phyloP scores from a whole-genome alignment of 2,113 vertebrate genomes.

The Sardina pilchardus region DNA sequence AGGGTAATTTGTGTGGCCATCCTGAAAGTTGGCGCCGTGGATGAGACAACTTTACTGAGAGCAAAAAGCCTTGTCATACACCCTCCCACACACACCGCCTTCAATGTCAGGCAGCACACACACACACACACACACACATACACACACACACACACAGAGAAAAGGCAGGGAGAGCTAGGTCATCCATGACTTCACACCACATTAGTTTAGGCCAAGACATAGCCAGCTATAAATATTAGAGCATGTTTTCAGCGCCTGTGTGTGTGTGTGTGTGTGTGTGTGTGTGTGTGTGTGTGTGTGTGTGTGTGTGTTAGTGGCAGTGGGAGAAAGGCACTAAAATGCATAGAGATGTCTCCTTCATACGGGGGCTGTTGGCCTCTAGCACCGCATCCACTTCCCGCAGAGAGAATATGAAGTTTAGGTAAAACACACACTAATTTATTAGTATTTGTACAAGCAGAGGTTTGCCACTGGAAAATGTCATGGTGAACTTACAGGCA shows the following conservation, averaged over 20 bases:
- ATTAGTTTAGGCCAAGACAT: slow-evolving; percentile 30
- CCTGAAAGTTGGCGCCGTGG: slow-evolving; percentile 59
- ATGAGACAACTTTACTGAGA: slow-evolving; percentile 61
- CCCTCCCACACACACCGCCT: slow-evolving; percentile 26
- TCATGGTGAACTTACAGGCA: not conserved
- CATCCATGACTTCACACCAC: slow-evolving; percentile 27
- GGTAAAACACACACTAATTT: slow-evolving; percentile 8
- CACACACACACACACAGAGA: slow-evolving; percentile 24
- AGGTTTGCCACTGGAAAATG: slow-evolving; percentile 17
- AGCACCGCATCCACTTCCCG: not conserved
- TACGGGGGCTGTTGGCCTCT: not conserved
- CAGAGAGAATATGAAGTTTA: slow-evolving; percentile 8
- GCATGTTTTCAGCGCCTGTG: not conserved
- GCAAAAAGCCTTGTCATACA: slow-evolving; percentile 58
- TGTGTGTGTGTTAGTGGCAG: not conserved
- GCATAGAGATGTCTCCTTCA: not conserved
- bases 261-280: not conserved
- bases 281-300: slow-evolving; percentile 12
- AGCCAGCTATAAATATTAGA: slow-evolving; percentile 32
- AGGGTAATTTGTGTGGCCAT: slow-evolving; percentile 62
- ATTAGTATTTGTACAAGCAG: not conserved
- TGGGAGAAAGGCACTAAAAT: not conserved
- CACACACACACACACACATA: slow-evolving; percentile 34
- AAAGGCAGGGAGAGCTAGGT: slow-evolving; percentile 11
- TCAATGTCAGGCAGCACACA: slow-evolving; percentile 33